Evolutionary conservation across 2,797 vertebrate genomes (phyloP), one percentile per base, ranked within the genome.

Genomic region (Harpagifer antarcticus): DNA sequence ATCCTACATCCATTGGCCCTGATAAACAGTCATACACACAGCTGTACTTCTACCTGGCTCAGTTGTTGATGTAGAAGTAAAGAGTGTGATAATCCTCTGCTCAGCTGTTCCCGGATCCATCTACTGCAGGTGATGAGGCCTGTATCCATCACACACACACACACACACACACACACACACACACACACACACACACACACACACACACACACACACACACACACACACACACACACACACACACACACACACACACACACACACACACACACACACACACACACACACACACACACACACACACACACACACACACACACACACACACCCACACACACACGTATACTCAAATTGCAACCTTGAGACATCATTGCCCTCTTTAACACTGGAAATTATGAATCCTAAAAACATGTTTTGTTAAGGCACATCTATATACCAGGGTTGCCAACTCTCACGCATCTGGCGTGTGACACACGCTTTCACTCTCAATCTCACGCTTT

Each of bases 21-120:
- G 33, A 37, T 37, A 9, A 37, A 37, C 33, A 37, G 33, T 9
- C 8, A 37, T 49, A 75, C 71, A 65, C 31, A 33, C 33, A 59
- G 6, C 42, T 74, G 63, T 74, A 15, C 56, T 17, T 70, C 16
- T 72, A 76, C 74, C 72, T 72, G 83, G 17, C 64, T 78, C 68
- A 27, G 40, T 5, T 17, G 10, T 12, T 40, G 49, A 76, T 48
- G 58, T 66, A 20, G 45, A 33, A 63, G 68, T 63, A 55, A 16
- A 49, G 40, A 43, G 16, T 55, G 57, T 17, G 44, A 59, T 70
- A 74, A 84, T 83, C 72, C 62, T 60, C 58, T 27, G 67, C 64
- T 78, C 71, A 87, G 83, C 83, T 83, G 79, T 75, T 76, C 12
- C 9, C 67, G 48, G 76, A 78, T 71, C 49, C 55, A 19, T 61